Percentiles rank a stretch among this genome's conserved stretches.
These are phyloP conservation scores for Agapetus fuscipes DNA, from an alignment of 2,888 invertebrate genomes.

Conservation along the genomic window DNA sequence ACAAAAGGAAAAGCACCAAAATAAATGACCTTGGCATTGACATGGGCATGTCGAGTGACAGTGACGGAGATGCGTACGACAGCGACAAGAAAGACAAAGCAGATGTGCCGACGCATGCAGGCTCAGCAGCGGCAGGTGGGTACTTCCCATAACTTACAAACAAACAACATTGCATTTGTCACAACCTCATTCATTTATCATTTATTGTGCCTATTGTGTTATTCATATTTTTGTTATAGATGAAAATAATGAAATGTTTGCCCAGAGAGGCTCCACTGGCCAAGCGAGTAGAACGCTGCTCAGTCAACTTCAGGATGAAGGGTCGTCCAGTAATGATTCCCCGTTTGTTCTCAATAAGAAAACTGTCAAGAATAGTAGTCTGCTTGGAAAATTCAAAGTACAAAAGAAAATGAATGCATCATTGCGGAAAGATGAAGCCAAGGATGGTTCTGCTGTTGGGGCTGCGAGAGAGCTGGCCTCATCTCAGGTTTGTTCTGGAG, in stretches of 20 bases:
- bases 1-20: slow-evolving; percentile 30
- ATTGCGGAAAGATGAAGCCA: slow-evolving; percentile 29
- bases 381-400: slow-evolving; percentile 6
- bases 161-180: slow-evolving; percentile 4
- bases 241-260: slow-evolving; percentile 36
- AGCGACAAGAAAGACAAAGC: slow-evolving; percentile 20
- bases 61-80: slow-evolving; percentile 36
- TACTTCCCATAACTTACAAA: slow-evolving; percentile 1
- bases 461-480: too few relatives aligned
- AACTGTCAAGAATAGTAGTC: slow-evolving; percentile 10
- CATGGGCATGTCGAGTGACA: slow-evolving; percentile 44
- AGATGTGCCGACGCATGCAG: slow-evolving; percentile 5
- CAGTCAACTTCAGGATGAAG: slow-evolving; percentile 45
- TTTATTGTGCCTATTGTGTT: background rate
- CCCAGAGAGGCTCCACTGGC: slow-evolving; percentile 34
- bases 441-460: too few relatives aligned
- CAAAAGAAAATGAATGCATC: slow-evolving; percentile 9
- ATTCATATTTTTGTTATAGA: slow-evolving; percentile 27
- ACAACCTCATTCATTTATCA: too few relatives aligned
- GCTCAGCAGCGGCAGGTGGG: slow-evolving; percentile 5
- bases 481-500: slow-evolving; percentile 19
- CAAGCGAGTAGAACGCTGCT: slow-evolving; percentile 40
- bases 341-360: slow-evolving; percentile 33
- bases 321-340: slow-evolving; percentile 44
- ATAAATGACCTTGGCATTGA: slow-evolving; percentile 34